Conservation (phyloP, 1,140 invertebrate genomes). For the Euborellia annulipes region DNA sequence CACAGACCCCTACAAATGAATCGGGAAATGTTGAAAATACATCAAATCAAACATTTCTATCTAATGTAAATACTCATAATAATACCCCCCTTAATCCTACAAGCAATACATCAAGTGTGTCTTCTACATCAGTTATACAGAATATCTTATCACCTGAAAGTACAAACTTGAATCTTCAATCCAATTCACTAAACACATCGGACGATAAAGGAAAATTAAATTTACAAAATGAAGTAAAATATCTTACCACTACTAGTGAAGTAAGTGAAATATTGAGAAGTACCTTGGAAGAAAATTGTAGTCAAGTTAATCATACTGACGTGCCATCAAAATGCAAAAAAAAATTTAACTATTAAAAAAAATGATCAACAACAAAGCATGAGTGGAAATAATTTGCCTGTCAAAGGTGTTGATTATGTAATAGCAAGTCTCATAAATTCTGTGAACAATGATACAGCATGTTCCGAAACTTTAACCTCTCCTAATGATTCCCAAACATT, state of each 20-base stretch:
- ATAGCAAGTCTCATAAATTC: slow-evolving; percentile 8
- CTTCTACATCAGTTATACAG: too few species aligned
- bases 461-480: background rate
- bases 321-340: too few species aligned
- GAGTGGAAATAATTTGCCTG: too few species aligned
- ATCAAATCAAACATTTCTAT: slow-evolving; percentile 21
- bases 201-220: too few species aligned
- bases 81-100: slow-evolving; percentile 24
- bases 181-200: too few species aligned
- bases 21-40: slow-evolving; percentile 23
- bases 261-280: slow-evolving; percentile 9
- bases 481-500: background rate
- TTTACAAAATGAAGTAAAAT: slow-evolving; percentile 4
- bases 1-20: slow-evolving; percentile 28
- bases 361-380: too few species aligned
- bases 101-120: too few species aligned
- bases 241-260: slow-evolving; percentile 8
- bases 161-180: too few species aligned
- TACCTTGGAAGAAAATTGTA: slow-evolving; percentile 3
- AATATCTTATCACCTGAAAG: too few species aligned
- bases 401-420: slow-evolving; percentile 7
- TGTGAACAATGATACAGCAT: background rate
- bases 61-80: slow-evolving; percentile 22
- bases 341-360: too few species aligned
- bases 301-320: background rate